Evolutionary conservation across 2,797 vertebrate genomes (phyloP).

Genomic region (Rhynchotus rufescens): DNA sequence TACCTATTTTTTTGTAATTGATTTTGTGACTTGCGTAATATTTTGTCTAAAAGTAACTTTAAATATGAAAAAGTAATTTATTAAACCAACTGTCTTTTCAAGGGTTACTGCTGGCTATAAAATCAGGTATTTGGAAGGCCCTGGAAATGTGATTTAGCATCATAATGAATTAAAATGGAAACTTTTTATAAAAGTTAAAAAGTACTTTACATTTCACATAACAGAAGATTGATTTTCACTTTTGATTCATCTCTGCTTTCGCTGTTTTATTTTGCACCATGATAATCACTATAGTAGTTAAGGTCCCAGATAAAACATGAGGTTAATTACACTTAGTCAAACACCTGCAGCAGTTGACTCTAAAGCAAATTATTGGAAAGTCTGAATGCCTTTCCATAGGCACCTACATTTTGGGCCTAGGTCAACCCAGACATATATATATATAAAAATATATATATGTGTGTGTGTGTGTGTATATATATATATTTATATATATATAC

Average conservation of each 20-base stretch:
- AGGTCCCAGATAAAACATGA: not conserved
- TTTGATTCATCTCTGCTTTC: not conserved
- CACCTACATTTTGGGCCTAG: not conserved
- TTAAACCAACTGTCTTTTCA: slow-evolving; percentile 45
- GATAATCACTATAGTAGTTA: not conserved
- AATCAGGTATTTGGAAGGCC: slow-evolving; percentile 17
- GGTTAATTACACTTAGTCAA: not conserved
- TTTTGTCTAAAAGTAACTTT: not conserved
- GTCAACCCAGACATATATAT: not conserved
- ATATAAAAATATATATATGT: not conserved
- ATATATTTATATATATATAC: no score
- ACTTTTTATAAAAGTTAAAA: not conserved
- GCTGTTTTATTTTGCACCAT: not conserved
- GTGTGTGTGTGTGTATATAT: no score
- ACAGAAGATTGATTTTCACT: not conserved
- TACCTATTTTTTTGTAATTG: not conserved
- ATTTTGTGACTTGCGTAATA: not conserved
- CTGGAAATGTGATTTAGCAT: slow-evolving; percentile 13
- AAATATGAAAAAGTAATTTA: slow-evolving; percentile 42
- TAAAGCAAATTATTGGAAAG: not conserved
- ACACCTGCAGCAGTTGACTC: not conserved
- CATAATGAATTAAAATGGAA: slow-evolving; percentile 3
- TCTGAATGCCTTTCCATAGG: not conserved
- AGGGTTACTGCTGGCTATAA: slow-evolving; percentile 27
- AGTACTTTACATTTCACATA: slow-evolving; percentile 1